Evolutionary conservation across 2,888 invertebrate species (phyloP).

Genomic region (Chaetogeoica ovagalla): DNA sequence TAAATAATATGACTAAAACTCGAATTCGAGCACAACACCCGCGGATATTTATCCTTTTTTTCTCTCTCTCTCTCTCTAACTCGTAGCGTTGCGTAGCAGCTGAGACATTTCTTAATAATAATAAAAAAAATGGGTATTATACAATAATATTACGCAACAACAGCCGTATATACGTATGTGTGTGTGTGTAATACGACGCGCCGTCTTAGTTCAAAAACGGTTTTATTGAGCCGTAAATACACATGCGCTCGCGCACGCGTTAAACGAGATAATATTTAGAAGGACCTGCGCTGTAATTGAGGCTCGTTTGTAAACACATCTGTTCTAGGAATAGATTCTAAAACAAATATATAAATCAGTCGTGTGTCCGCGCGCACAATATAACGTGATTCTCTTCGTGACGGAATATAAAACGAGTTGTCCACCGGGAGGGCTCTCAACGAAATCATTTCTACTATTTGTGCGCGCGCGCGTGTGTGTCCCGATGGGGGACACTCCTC

Average conservation of each 20-base stretch:
- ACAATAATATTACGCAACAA: too few species aligned
- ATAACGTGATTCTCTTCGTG: background rate
- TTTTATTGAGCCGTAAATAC: background rate
- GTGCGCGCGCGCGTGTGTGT: background rate
- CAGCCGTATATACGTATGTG: too few species aligned
- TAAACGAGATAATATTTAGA: background rate
- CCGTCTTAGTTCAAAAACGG: background rate
- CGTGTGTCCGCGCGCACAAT: background rate
- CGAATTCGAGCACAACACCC: too few species aligned
- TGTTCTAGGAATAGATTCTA: constrained; percentile 4
- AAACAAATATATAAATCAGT: constrained; percentile 24
- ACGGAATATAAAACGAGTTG: constrained; percentile 37
- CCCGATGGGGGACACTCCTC: too few species aligned
- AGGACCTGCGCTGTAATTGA: constrained; percentile 3
- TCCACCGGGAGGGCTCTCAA: constrained; percentile 7
- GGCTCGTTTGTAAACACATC: background rate
- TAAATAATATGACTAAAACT: too few species aligned
- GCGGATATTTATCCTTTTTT: too few species aligned
- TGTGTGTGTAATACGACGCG: background rate
- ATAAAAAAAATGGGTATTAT: too few species aligned
- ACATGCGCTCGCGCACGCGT: background rate
- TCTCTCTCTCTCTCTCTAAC: too few species aligned
- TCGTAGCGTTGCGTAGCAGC: too few species aligned
- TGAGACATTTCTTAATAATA: too few species aligned
- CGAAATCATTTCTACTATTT: constrained; percentile 11